These are phyloP conservation scores for Synanthedon myopaeformis DNA, from an alignment of 2,888 invertebrate species.

Conservation along the genomic window DNA sequence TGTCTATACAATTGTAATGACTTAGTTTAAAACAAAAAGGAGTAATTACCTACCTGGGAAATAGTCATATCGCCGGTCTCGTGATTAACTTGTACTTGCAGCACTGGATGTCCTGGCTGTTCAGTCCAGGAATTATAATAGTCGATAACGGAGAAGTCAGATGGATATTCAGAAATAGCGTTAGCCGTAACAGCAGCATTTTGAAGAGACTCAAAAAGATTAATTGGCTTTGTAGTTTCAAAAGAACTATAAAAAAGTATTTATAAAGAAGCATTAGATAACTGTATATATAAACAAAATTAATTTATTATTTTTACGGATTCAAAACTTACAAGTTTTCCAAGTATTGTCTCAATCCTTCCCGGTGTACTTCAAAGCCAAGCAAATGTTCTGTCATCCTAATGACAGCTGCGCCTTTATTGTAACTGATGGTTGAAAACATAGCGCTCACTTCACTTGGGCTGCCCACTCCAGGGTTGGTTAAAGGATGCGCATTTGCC, in stretches of 20 bases:
- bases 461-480: constrained; percentile 62
- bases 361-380: constrained; percentile 59
- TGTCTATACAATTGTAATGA: too few species aligned
- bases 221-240: constrained; percentile 49
- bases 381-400: constrained; percentile 77
- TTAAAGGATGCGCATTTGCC: constrained; percentile 71
- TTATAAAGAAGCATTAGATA: neutral
- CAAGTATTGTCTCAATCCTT: constrained; percentile 70
- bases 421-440: constrained; percentile 77
- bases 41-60: constrained; percentile 48
- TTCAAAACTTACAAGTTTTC: constrained; percentile 42
- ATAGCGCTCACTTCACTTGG: constrained; percentile 70
- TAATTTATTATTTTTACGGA: too few species aligned
- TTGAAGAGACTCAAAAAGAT: constrained; percentile 62
- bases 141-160: constrained; percentile 40
- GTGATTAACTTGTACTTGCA: constrained; percentile 64
- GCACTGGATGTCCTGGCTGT: constrained; percentile 71
- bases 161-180: constrained; percentile 38
- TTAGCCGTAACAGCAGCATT: constrained; percentile 22
- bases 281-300: neutral
- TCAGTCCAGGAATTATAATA: constrained; percentile 66
- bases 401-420: constrained; percentile 75
- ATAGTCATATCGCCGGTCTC: constrained; percentile 42
- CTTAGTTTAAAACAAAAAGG: neutral
- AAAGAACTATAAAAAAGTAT: constrained; percentile 29